These are phyloP conservation scores for Herminia tarsipennalis DNA, from an alignment of 2,888 invertebrate genomes.

Conservation along the genomic window DNA sequence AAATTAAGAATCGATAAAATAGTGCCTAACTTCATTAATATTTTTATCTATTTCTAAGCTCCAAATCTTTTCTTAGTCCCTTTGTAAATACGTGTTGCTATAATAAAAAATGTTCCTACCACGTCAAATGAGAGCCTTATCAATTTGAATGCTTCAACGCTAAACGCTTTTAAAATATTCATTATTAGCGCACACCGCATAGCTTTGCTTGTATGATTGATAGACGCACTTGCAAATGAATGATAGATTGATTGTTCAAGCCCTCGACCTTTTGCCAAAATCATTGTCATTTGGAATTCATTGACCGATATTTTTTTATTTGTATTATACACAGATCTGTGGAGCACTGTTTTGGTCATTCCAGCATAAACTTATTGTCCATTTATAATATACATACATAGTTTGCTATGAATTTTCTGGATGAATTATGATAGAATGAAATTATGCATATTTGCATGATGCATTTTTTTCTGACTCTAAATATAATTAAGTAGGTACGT, in stretches of 20 bases:
- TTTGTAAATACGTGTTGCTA: conserved; percentile 18
- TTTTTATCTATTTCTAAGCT: not conserved
- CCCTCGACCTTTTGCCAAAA: conserved; percentile 23
- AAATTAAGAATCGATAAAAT: too few relatives aligned
- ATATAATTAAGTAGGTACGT: too few relatives aligned
- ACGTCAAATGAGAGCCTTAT: conserved; percentile 39
- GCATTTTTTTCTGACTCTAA: too few relatives aligned
- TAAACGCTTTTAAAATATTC: conserved; percentile 51
- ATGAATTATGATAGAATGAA: too few relatives aligned
- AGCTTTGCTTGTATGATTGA: conserved; percentile 63
- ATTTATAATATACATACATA: too few relatives aligned
- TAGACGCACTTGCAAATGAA: conserved; percentile 27
- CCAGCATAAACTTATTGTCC: too few relatives aligned
- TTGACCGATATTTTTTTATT: not conserved
- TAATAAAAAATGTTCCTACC: conserved; percentile 59
- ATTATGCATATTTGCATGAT: too few relatives aligned
- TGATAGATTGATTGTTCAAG: conserved; percentile 11
- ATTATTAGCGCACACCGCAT: conserved; percentile 59
- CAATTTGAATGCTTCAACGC: conserved; percentile 47
- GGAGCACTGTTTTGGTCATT: too few relatives aligned
- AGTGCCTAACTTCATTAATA: too few relatives aligned
- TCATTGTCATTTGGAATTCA: conserved; percentile 10
- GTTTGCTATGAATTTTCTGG: too few relatives aligned
- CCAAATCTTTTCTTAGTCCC: not conserved
- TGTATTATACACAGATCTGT: too few relatives aligned